Conservation (phyloP, 2,113 vertebrate species). For the Myotis yumanensis region DNA sequence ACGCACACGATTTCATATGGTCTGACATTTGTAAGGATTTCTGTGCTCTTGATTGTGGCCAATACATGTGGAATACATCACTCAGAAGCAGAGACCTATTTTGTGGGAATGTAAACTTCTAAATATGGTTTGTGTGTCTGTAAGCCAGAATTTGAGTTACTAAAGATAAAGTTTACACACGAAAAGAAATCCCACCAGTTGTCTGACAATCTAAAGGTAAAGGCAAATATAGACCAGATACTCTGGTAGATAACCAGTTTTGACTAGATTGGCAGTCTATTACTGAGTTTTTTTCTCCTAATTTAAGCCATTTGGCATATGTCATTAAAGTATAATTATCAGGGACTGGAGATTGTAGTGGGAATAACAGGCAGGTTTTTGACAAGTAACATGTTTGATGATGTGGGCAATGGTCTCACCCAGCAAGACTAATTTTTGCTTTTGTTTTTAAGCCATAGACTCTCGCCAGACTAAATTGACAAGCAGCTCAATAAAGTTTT, state of each 20-base stretch:
- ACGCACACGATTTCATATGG: neutral
- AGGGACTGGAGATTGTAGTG: neutral
- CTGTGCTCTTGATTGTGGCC: neutral
- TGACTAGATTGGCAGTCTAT: neutral
- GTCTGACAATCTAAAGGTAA: neutral
- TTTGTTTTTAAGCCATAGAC: slow-evolving; percentile 6
- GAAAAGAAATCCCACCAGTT: neutral
- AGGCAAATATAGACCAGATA: neutral
- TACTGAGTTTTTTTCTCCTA: neutral
- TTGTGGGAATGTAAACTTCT: neutral
- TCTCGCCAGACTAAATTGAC: neutral
- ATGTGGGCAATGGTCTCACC: neutral
- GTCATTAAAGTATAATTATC: neutral
- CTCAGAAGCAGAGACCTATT: neutral
- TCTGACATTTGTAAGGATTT: neutral
- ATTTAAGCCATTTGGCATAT: neutral
- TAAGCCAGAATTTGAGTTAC: neutral
- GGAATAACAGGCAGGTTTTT: neutral
- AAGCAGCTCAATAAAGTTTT: neutral
- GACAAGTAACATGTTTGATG: neutral
- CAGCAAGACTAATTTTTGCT: neutral
- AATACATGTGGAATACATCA: neutral
- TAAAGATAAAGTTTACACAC: neutral
- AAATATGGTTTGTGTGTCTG: neutral
- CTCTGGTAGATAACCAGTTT: neutral